phyloP scores from a whole-genome alignment of 2,888 invertebrate genomes.

The Lycophotia porphyrea region DNA sequence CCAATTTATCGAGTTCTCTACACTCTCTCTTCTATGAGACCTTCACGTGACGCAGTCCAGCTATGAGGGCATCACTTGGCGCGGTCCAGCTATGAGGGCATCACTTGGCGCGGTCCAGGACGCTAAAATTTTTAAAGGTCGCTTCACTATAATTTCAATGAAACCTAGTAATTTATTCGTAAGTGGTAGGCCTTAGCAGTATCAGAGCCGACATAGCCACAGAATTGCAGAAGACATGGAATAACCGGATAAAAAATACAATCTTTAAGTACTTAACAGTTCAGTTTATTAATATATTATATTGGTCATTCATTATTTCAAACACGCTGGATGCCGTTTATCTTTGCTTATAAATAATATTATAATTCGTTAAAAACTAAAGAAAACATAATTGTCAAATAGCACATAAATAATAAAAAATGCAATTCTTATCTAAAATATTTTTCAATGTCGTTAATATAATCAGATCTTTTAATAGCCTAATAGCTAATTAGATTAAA shows the following conservation, averaged over 20 bases:
- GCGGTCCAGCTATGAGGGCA: too few species aligned
- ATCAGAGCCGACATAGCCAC: not conserved
- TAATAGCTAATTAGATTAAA: conserved; percentile 35
- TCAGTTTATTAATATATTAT: conserved; percentile 60
- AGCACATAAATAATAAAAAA: conserved; percentile 49
- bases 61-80: too few species aligned
- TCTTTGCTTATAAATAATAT: conserved; percentile 41
- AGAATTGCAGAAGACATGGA: not conserved
- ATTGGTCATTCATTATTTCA: conserved; percentile 59
- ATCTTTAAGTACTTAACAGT: conserved; percentile 62
- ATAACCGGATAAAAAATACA: conserved; percentile 18
- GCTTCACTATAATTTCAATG: too few species aligned
- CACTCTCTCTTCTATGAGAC: too few species aligned
- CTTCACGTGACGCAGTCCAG: too few species aligned
- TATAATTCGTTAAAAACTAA: conserved; percentile 36
- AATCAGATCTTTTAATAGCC: conserved; percentile 56
- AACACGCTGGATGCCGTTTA: conserved; percentile 46
- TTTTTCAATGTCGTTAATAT: conserved; percentile 43
- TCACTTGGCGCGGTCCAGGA: too few species aligned
- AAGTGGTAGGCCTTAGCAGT: not conserved
- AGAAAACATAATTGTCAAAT: conserved; percentile 33
- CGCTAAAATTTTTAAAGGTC: too few species aligned
- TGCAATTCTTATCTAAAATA: conserved; percentile 58
- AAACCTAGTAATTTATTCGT: not conserved
- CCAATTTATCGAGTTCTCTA: too few species aligned